Percentiles rank a stretch among this genome's conserved stretches.
Evolutionary conservation across 1,140 invertebrate genomes (phyloP).

Genomic region (Habropoda laboriosa): DNA sequence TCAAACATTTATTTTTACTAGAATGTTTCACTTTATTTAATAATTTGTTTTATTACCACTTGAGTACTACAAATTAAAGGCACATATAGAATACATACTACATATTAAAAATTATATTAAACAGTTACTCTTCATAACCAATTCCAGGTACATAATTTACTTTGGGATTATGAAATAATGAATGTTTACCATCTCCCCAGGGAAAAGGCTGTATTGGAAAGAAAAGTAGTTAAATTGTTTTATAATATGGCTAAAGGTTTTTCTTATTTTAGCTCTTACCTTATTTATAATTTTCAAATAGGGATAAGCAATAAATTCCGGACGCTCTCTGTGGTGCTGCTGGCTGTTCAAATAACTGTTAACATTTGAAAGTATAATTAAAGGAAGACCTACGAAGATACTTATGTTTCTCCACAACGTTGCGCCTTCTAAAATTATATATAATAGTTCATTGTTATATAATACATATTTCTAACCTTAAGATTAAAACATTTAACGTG

Average conservation of each 20-base stretch:
- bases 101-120: not conserved
- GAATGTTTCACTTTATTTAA: constrained; percentile 35
- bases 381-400: constrained; percentile 48
- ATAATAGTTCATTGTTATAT: constrained; percentile 26
- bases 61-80: constrained; percentile 25
- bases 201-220: constrained; percentile 78
- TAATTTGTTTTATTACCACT: constrained; percentile 21
- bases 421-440: constrained; percentile 23
- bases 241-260: not conserved
- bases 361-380: constrained; percentile 14
- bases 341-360: constrained; percentile 54
- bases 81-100: not conserved
- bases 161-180: constrained; percentile 83
- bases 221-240: not conserved
- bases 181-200: constrained; percentile 85
- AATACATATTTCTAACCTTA: constrained; percentile 16
- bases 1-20: not conserved
- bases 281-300: constrained; percentile 59
- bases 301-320: constrained; percentile 38
- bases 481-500: too few species aligned
- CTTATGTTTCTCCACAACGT: constrained; percentile 49
- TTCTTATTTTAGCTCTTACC: constrained; percentile 32
- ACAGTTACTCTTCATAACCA: constrained; percentile 57
- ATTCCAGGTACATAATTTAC: constrained; percentile 81
- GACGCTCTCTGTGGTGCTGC: not conserved